These are phyloP conservation scores for Catostomus latipinnis DNA, from an alignment of 2,797 vertebrate species.

Conservation along the genomic window DNA sequence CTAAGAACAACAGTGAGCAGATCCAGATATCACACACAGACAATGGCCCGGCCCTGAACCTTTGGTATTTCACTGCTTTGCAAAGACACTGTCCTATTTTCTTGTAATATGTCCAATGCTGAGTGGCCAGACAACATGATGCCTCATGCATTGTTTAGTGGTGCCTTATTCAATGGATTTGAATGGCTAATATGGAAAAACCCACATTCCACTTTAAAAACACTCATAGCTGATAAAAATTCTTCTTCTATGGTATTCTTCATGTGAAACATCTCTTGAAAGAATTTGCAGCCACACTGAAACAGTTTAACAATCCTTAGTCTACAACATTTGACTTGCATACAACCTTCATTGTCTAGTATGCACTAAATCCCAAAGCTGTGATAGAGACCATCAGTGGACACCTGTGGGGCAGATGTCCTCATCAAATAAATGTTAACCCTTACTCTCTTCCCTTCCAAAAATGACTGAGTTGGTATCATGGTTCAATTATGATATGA, in stretches of 20 bases:
- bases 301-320: not conserved
- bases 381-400: conserved; percentile 1
- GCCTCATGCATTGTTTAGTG: conserved; percentile 27
- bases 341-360: not conserved
- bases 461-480: not conserved
- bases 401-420: conserved; percentile 43
- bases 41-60: conserved; percentile 22
- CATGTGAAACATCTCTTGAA: conserved; percentile 12
- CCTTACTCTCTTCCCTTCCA: not conserved
- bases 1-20: conserved; percentile 25
- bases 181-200: conserved; percentile 15
- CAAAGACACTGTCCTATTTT: conserved; percentile 37
- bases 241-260: conserved; percentile 9
- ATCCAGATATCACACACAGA: conserved; percentile 23
- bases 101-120: conserved; percentile 20
- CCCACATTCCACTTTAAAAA: conserved; percentile 3
- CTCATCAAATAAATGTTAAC: not conserved
- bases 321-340: not conserved
- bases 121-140: conserved; percentile 32
- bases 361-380: not conserved
- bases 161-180: conserved; percentile 20
- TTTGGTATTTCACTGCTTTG: conserved; percentile 43
- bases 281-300: not conserved
- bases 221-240: not conserved
- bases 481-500: not conserved